Evolutionary conservation across 2,888 invertebrate species (phyloP).

Genomic region (Toxonevra muliebris): DNA sequence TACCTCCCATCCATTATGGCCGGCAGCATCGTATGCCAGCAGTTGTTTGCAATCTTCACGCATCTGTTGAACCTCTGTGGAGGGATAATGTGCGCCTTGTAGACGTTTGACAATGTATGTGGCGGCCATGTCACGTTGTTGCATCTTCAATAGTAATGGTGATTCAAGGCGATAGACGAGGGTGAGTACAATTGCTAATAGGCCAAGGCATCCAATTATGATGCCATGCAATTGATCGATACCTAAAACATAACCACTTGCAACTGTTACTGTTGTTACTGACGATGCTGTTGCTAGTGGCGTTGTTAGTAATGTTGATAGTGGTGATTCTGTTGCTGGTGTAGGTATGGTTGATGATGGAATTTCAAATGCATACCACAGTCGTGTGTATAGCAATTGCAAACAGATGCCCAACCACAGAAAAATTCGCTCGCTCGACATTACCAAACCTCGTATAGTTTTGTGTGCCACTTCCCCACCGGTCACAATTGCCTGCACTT

Average conservation of each 20-base stretch:
- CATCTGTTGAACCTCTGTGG: conserved; percentile 46
- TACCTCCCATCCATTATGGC: conserved; percentile 32
- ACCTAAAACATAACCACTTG: conserved; percentile 43
- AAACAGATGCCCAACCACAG: conserved; percentile 58
- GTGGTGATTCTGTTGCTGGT: conserved; percentile 41
- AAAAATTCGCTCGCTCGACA: conserved; percentile 57
- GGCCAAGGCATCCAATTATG: conserved; percentile 48
- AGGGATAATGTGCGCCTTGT: conserved; percentile 40
- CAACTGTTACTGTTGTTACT: too few relatives aligned
- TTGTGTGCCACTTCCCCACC: conserved; percentile 57
- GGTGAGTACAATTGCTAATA: conserved; percentile 49
- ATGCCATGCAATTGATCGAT: conserved; percentile 60
- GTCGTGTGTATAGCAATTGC: conserved; percentile 54
- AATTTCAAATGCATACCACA: conserved; percentile 51
- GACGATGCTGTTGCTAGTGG: background rate
- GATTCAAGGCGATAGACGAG: conserved; percentile 52
- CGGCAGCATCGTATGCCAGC: conserved; percentile 37
- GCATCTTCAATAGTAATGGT: conserved; percentile 50
- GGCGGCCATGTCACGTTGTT: conserved; percentile 51
- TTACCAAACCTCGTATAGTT: conserved; percentile 54
- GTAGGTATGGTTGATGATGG: background rate
- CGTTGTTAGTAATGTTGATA: background rate
- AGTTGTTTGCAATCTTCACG: conserved; percentile 52
- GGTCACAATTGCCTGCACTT: conserved; percentile 56
- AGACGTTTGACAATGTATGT: conserved; percentile 46